Percentiles rank a stretch among this genome's conserved stretches.
phyloP scores from a whole-genome alignment of 2,888 invertebrate species.

The Xestia xanthographa region DNA sequence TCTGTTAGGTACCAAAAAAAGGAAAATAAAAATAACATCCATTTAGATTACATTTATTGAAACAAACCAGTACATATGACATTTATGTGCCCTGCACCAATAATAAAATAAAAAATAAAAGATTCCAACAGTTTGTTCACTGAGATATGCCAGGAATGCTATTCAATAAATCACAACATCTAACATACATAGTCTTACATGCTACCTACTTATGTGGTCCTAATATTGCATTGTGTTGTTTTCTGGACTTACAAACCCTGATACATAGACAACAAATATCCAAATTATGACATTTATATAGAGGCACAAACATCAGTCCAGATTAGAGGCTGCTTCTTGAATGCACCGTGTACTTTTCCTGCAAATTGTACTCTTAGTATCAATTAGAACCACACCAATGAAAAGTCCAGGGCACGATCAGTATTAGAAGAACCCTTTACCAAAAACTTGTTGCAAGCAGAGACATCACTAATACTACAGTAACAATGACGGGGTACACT shows the following conservation, averaged over 20 bases:
- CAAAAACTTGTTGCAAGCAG: slow-evolving; percentile 42
- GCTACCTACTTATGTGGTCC: slow-evolving; percentile 50
- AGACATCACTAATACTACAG: slow-evolving; percentile 48
- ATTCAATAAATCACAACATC: slow-evolving; percentile 64
- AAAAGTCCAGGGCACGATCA: slow-evolving; percentile 4
- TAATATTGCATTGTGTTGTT: slow-evolving; percentile 21
- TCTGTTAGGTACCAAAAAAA: slow-evolving; percentile 25
- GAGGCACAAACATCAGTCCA: slow-evolving; percentile 37
- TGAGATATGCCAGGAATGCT: slow-evolving; percentile 74
- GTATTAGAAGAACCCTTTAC: slow-evolving; percentile 24
- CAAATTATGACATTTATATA: slow-evolving; percentile 37
- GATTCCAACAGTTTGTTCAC: slow-evolving; percentile 68
- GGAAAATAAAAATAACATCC: slow-evolving; percentile 35
- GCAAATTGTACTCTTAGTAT: slow-evolving; percentile 28
- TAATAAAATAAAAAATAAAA: slow-evolving; percentile 70
- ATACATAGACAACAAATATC: slow-evolving; percentile 38
- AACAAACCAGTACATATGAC: slow-evolving; percentile 71
- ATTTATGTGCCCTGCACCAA: slow-evolving; percentile 76
- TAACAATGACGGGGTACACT: slow-evolving; percentile 30
- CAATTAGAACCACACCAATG: slow-evolving; percentile 1
- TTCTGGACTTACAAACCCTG: slow-evolving; percentile 38
- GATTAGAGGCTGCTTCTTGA: slow-evolving; percentile 11
- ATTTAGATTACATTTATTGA: slow-evolving; percentile 70
- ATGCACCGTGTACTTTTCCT: slow-evolving; percentile 21
- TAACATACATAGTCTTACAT: slow-evolving; percentile 64